Conservation (phyloP, 2,797 vertebrate genomes). For the Bucorvus abyssinicus region DNA sequence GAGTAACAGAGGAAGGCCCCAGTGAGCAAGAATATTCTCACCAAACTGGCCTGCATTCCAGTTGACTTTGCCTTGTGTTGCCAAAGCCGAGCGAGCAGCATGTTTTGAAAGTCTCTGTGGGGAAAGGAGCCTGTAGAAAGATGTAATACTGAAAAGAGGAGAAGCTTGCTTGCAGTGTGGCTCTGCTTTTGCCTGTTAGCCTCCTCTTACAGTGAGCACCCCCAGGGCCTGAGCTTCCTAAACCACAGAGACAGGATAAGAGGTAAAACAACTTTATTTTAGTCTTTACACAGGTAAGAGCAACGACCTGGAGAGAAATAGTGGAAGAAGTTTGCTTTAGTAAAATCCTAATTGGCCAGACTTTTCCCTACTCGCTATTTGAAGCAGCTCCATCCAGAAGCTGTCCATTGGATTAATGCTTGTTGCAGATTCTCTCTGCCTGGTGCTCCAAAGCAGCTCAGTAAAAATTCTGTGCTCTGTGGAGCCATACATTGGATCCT, state of each 20-base stretch:
- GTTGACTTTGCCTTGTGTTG: not conserved
- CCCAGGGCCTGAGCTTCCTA: not conserved
- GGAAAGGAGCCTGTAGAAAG: not conserved
- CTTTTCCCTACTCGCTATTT: fast-evolving
- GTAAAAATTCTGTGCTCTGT: not conserved
- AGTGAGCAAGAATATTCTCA: not conserved
- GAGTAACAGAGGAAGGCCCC: not conserved
- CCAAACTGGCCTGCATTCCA: not conserved
- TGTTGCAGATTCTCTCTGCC: not conserved
- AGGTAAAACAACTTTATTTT: not conserved
- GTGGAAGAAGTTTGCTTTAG: not conserved
- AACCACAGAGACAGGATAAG: not conserved
- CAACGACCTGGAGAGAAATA: not conserved
- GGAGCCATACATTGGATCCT: fast-evolving
- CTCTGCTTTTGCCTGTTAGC: not conserved
- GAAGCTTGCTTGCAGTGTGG: not conserved
- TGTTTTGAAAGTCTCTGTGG: not conserved
- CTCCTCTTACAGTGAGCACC: fast-evolving
- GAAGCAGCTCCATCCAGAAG: not conserved
- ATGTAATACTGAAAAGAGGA: not conserved
- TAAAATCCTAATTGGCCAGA: not conserved
- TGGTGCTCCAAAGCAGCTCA: not conserved
- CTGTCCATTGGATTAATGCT: not conserved
- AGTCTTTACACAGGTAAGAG: not conserved
- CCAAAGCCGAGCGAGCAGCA: not conserved